These are phyloP conservation scores for Tipula lateralis DNA, from an alignment of 2,888 invertebrate genomes.

Conservation along the genomic window DNA sequence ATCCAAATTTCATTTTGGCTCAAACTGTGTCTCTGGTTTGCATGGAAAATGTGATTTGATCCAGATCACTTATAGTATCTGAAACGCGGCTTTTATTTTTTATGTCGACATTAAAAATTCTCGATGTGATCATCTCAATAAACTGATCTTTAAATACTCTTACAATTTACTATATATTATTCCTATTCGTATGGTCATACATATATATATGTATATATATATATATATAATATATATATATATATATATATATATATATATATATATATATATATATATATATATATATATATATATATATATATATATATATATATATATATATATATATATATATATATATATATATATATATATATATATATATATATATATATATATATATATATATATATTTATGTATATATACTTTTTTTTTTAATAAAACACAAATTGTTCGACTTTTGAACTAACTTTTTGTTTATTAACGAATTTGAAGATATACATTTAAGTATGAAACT, in stretches of 20 bases:
- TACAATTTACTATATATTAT: too few relatives aligned
- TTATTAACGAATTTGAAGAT: too few relatives aligned
- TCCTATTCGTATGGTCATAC: too few relatives aligned
- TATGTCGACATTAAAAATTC: background rate
- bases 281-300: slow-evolving; percentile 5
- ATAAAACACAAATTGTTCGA: too few relatives aligned
- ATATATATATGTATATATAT: too few relatives aligned
- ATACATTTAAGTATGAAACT: too few relatives aligned
- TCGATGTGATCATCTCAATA: background rate
- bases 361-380: slow-evolving; percentile 5
- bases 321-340: slow-evolving; percentile 5
- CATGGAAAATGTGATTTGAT: too few relatives aligned
- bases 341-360: slow-evolving; percentile 5
- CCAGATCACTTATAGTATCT: background rate
- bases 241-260: background rate
- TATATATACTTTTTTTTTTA: background rate
- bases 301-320: background rate
- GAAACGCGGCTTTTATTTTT: background rate
- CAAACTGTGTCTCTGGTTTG: too few relatives aligned
- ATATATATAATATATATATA: too few relatives aligned
- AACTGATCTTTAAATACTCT: background rate
- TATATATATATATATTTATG: background rate
- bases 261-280: slow-evolving; percentile 5
- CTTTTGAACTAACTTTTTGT: too few relatives aligned
- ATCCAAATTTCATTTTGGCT: too few relatives aligned